phyloP scores from a whole-genome alignment of 2,888 invertebrate genomes.

The Lingula anatina region DNA sequence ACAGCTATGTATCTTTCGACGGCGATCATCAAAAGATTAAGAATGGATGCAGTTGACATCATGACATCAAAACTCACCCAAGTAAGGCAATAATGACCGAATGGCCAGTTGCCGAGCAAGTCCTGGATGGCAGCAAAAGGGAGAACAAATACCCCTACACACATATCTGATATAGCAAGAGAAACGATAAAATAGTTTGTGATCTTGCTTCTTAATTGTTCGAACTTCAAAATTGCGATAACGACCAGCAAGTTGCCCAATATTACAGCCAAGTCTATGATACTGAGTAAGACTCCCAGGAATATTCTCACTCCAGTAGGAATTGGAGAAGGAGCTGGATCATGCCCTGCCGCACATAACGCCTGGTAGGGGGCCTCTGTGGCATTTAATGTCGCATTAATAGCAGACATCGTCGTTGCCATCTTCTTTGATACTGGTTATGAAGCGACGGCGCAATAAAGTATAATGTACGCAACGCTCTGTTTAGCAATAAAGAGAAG shows the following conservation, averaged over 20 bases:
- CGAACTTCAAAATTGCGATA: background rate
- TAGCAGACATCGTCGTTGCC: too few species aligned
- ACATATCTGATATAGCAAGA: background rate
- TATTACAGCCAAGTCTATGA: too few species aligned
- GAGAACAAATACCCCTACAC: background rate
- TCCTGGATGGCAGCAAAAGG: background rate
- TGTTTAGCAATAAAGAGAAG: too few species aligned
- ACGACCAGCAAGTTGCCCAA: background rate
- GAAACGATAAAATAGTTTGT: background rate
- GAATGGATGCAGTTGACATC: background rate
- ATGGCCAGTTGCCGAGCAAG: background rate
- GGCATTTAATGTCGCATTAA: too few species aligned
- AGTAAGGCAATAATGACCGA: background rate
- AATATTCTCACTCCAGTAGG: too few species aligned
- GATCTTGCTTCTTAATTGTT: background rate
- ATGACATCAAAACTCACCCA: background rate
- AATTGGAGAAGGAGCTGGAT: too few species aligned
- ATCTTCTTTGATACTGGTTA: too few species aligned
- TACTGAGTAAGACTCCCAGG: too few species aligned
- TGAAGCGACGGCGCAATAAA: too few species aligned
- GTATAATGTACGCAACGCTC: too few species aligned
- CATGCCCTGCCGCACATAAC: too few species aligned
- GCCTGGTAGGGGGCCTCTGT: too few species aligned
- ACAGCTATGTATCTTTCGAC: background rate
- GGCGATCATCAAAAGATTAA: background rate